Evolutionary conservation across 2,888 invertebrate species (phyloP), one percentile per base, ranked within the genome.

Genomic region (Yponomeuta sedellus): DNA sequence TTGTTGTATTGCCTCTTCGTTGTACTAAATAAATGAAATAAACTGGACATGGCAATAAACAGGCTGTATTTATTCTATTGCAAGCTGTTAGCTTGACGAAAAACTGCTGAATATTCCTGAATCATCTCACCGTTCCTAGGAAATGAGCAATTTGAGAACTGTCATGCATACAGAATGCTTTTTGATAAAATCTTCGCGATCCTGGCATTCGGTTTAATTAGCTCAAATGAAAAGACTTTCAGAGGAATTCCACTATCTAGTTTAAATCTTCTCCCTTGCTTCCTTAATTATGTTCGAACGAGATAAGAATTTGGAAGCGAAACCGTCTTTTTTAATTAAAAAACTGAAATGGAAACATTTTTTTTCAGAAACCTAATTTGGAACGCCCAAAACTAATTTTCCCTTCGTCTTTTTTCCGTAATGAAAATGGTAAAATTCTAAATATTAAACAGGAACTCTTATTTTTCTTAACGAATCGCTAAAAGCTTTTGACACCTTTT

Each of bases 331-430:
- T 25, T 59, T 59, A 59, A 59, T 59, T 59, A 59, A 59, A 59
- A 52, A 52, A 20, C 22, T 59, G 25, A 59, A 59, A 59, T 59
- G 20, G 59, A 59, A 59, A 59, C 59, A 59, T 20, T 59, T 22
- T 59, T 25, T 59, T 25, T 59, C 22, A 52, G 44, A 59, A 59
- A 59, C 25, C 25, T 59, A 59, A 59, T 59, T 59, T 59, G 59
- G 59, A 20, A 20, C 16, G 16, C 44, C 44, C 25, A 59, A 59
- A 59, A 59, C 25, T 10, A 59, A 59, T 59, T 59, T 59, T 20
- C 25, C 1, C 16, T 52, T 5, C 44, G 16, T 16, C 12, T 16
- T 52, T 59, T 59, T 20, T 25, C 25, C 5, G 22, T 59, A 25
- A 59, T 59, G 19, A 22, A 59, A 59, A 58, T 58, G 19, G 20